Base-by-base conservation (phyloP, 2,888 invertebrate species). In the Anagyrus pseudococci region DNA sequence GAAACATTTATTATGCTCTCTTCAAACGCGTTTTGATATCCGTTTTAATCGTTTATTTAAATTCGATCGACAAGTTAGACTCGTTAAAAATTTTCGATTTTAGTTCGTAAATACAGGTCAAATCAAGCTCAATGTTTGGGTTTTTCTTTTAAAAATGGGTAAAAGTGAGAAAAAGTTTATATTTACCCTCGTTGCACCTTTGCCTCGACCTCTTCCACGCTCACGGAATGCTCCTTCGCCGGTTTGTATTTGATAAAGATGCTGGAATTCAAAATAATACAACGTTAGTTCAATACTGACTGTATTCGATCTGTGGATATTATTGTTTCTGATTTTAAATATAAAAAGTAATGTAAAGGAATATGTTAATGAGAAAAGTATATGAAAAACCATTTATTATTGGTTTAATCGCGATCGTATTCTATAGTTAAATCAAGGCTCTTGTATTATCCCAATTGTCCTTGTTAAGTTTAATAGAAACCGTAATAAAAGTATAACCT, bases 171-270 rank as follows among this genome's bases (percentile, higher is more conserved):
- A 41, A 26, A 52, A 46, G 7, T n/a, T 10, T 22, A 46, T 33
- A 75, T 79, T 79, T 67, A 80, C 80, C 75, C 80, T 78, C 44
- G 80, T 79, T 69, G 80, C 72, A 68, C 80, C 80, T 67, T 81
- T 81, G 69, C 80, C 80, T 75, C 80, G 74, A 44, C 80, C 80
- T 69, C 80, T 73, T 29, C 80, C 80, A 66, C 80, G 69, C 69
- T 81, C 80, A 54, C 80, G 71, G 67, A 78, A 79, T 50, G 80
- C 72, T 59, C 80, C 80, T 61, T 81, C 80, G 56, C 80, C 80
- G 29, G 80, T 80, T 66, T 80, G 80, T 68, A 81, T 70, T 66
- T 80, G 80, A 68, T 80, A 80, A 65, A 81, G 73, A 71, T 81
- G 80, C 80, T 81, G 78, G 55, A 80, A 80, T 52, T 65, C 61